Conservation (phyloP, 2,113 vertebrate genomes). For the Prinia subflava region DNA sequence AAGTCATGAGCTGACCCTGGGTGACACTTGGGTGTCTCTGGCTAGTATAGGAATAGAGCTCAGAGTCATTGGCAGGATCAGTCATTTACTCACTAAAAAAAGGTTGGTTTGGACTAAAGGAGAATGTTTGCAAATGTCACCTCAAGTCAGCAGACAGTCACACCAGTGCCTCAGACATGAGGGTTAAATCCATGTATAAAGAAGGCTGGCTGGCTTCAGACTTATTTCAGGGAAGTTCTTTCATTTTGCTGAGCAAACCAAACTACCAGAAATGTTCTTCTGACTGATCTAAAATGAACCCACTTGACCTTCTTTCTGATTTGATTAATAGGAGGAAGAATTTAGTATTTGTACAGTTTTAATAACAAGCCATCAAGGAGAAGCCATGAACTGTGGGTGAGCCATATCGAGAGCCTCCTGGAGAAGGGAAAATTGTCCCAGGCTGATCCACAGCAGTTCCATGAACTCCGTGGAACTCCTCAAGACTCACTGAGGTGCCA, state of each 20-base stretch:
- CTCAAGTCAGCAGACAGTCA: background rate
- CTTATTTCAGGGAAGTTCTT: background rate
- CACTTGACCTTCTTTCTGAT: background rate
- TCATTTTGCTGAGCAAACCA: background rate
- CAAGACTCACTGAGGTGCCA: background rate
- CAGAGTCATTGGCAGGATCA: background rate
- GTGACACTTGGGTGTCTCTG: background rate
- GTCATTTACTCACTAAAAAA: background rate
- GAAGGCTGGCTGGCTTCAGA: background rate
- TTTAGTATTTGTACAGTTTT: background rate
- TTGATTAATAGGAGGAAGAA: conserved; percentile 5
- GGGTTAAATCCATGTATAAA: background rate
- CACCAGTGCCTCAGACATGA: background rate
- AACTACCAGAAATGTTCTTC: background rate
- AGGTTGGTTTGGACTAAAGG: background rate
- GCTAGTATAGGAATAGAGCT: background rate
- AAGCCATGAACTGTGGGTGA: background rate
- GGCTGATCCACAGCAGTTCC: background rate
- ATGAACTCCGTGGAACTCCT: background rate
- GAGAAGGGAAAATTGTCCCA: background rate
- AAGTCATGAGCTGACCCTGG: background rate
- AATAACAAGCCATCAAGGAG: background rate
- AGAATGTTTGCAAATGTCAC: background rate
- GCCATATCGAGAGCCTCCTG: accelerated
- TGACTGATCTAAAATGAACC: background rate